Evolutionary conservation across 2,888 invertebrate species (phyloP).

Genomic region (Busseola fusca): DNA sequence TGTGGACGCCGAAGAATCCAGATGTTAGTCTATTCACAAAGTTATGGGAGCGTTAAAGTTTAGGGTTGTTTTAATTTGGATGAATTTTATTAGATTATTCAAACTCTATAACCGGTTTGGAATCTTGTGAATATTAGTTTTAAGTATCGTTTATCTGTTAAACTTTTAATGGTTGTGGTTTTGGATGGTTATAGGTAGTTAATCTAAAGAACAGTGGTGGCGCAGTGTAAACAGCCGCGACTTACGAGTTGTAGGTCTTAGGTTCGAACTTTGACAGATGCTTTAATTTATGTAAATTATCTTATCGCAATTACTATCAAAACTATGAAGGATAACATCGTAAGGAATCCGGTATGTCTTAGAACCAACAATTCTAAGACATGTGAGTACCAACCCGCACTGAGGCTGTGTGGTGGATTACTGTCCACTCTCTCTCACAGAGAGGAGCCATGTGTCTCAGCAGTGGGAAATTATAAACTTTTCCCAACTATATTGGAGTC

Average conservation of each 20-base stretch:
- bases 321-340: background rate
- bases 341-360: background rate
- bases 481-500: too few species aligned
- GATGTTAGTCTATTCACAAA: conserved; percentile 69
- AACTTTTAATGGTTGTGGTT: conserved; percentile 38
- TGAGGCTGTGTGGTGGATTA: background rate
- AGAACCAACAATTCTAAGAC: too few species aligned
- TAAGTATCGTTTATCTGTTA: conserved; percentile 38
- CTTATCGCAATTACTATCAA: background rate
- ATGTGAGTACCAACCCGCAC: too few species aligned
- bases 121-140: conserved; percentile 39
- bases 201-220: conserved; percentile 27
- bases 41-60: conserved; percentile 56
- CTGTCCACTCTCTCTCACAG: background rate
- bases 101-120: conserved; percentile 33
- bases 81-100: conserved; percentile 55
- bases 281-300: background rate
- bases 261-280: background rate
- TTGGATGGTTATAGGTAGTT: background rate
- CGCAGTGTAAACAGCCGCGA: background rate
- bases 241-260: background rate
- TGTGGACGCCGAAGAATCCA: conserved; percentile 67
- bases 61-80: conserved; percentile 52
- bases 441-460: background rate
- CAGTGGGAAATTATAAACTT: too few species aligned